Evolutionary conservation across 1,140 invertebrate species (phyloP), one percentile per base, ranked within the genome.

Genomic region (Neoseiulus cucumeris): DNA sequence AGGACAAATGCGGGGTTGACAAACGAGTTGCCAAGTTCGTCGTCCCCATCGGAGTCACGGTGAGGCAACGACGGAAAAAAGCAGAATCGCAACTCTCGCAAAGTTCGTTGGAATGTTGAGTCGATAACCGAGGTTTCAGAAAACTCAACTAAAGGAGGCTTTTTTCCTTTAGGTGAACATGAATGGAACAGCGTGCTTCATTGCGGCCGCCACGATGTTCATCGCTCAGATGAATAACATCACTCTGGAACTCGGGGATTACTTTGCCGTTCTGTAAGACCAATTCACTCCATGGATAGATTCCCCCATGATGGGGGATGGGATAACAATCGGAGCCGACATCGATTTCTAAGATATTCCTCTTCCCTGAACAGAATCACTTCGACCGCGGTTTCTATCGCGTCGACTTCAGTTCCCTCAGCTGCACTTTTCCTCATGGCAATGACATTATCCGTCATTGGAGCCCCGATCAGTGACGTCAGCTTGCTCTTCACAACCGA

Each of bases 171-270:
- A 59, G 51, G 42, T 91, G 70, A 93, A 93, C 75, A 91, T 91
- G 84, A 89, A 94, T 73, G 91, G 91, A n/a, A 94, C 91, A 1
- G 91, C 91, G 0, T 76, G 93, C 12, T 95, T 91, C 74, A 82
- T 94, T 14, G 81, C 87, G 0, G 82, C 89, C 0, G 86, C 89
- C 5, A 85, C 87, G 42, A 83, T 93, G 68, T 95, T 94, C 75
- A 85, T 94, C 44, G 89, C 89, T 44, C 90, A 94, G 76, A 87
- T 91, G 81, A 87, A 90, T 70, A 84, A 84, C 65, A 85, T 89
- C 70, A 75, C 78, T 22, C 76, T 94, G 25, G 83, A 84, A 41
- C 81, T 87, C 69, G 87, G 86, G 6, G 86, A 89, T 73, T 77
- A 87, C 0, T 78, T 86, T 47, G 88, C 86, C 12, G 83, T 91